Evolutionary conservation across 2,113 vertebrate genomes (phyloP), one percentile per base, ranked within the genome.

Genomic region (Corvus moneduloides): DNA sequence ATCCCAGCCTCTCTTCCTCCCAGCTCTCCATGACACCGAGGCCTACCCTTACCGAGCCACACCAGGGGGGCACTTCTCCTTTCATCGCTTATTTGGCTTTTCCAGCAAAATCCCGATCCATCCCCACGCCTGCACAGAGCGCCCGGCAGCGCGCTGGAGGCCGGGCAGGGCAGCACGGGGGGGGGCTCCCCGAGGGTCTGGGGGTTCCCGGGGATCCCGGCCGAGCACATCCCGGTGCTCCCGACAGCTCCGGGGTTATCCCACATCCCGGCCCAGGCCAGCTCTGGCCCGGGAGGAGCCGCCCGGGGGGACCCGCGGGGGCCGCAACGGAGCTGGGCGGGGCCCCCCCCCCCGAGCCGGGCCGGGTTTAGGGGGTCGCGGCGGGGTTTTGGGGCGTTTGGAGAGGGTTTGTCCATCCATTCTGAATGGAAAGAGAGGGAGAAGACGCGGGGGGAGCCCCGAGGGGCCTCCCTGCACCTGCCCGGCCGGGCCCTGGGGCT

Each of bases 51-150:
- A 10, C 43, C 49, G 10, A 30, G 18, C 81, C 13, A 4, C 88
- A 35, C 46, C 23, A 22, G 54, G 49, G 26, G 58, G 17, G 20
- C 7, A 71, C 58, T 54, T 39, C 78, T 78, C 52, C 4, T 62
- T 66, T 56, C 74, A 66, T 2, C 10, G 64, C 68, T 16, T 2
- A 8, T 81, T 66, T 3, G 62, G 7, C 81, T 84, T 93, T 91
- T 81, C 94, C 90, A 95, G 87, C 92, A 56, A 52, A 89, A 89
- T 49, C 88, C 89, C 67, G 21, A 87, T 51, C 84, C 74, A 16
- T 61, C 52, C 13, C 17, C 84, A 11, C 4, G 79, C 64, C 64
- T 62, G 92, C 73, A 30, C 3, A 22, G 2, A 44, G 63, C 63
- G 27, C 56, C 72, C 55, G 62, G 80, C 87, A 43, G 62, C 6